Evolutionary conservation across 2,113 vertebrate genomes (phyloP).

Genomic region (Salvator merianae): DNA sequence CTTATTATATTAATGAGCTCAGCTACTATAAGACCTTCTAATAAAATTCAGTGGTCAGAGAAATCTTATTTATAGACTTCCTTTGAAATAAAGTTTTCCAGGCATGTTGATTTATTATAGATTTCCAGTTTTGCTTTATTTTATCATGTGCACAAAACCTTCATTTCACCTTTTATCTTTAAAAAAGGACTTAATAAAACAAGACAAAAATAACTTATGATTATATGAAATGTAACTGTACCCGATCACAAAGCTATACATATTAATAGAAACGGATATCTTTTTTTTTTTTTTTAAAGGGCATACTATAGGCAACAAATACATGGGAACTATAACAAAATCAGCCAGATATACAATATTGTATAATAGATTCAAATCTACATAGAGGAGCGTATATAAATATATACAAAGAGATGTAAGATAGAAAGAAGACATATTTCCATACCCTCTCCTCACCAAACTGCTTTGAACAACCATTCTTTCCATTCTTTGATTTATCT

Average conservation of each 20-base stretch:
- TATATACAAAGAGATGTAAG: conserved; percentile 67
- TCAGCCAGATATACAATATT: conserved; percentile 68
- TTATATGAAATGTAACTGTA: conserved; percentile 78
- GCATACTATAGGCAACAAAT: conserved; percentile 65
- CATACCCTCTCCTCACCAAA: conserved; percentile 61
- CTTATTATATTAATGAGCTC: conserved; percentile 64
- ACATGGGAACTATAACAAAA: conserved; percentile 66
- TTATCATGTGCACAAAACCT: conserved; percentile 70
- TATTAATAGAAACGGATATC: conserved; percentile 73
- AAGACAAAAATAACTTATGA: conserved; percentile 79
- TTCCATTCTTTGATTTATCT: conserved; percentile 53
- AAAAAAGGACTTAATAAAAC: conserved; percentile 72
- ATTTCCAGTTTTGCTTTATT: conserved; percentile 74
- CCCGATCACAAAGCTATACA: conserved; percentile 77
- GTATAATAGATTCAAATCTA: conserved; percentile 68
- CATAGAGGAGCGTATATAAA: conserved; percentile 72
- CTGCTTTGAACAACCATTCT: conserved; percentile 74
- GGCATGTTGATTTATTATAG: conserved; percentile 36
- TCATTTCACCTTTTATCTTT: conserved; percentile 73
- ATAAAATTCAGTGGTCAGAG: conserved; percentile 50
- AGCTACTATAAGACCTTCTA: conserved; percentile 49
- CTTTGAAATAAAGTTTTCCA: conserved; percentile 20
- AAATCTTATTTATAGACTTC: conserved; percentile 44
- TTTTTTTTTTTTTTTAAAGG: conserved; percentile 64
- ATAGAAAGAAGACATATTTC: conserved; percentile 73